Base-by-base conservation (phyloP, 2,797 vertebrate species). In the Halcyon leucocephala region DNA sequence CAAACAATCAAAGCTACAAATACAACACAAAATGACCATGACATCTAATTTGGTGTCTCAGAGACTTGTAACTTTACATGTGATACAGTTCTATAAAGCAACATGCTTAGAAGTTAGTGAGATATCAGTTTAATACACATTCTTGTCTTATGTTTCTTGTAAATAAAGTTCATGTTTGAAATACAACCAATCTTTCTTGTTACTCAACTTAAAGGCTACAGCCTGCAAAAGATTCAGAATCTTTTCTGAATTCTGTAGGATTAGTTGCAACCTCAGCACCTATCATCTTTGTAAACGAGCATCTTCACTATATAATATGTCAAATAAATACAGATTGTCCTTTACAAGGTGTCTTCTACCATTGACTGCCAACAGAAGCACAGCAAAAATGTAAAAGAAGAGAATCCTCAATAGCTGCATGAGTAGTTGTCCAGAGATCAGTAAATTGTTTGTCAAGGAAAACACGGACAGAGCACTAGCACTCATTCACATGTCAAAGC, bases 401-500 rank as follows among this genome's bases (percentile, higher is more conserved):
- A 69, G 42, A 73, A 88, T 77, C 28, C 42, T 85, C 29, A 35
- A 42, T 62, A 70, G 15, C 60, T 80, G 24, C 20, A 16, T 61
- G 51, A 90, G 55, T 82, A 84, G 44, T 85, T 70, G 58, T 91
- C 85, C 69, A 64, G 76, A 95, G 85, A 93, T 92, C 62, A 95
- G 92, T 67, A 93, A 96, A 84, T 90, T 74, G 12, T 76, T 97
- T 96, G 91, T 86, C 95, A 93, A 86, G 74, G 66, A 90, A 83
- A 90, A 76, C 86, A 66, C 17, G 48, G 89, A 28, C 85, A 86
- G 83, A 94, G 93, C 85, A 51, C 42, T 69, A 78, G 64, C 35
- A 70, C 54, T 92, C 66, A 46, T 89, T 97, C 89, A 49, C 72
- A 70, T 87, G 71, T 97, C 87, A 94, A 95, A 96, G 61, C 74